Evolutionary conservation across 2,797 vertebrate genomes (phyloP).

Genomic region (Siniperca scherzeri): DNA sequence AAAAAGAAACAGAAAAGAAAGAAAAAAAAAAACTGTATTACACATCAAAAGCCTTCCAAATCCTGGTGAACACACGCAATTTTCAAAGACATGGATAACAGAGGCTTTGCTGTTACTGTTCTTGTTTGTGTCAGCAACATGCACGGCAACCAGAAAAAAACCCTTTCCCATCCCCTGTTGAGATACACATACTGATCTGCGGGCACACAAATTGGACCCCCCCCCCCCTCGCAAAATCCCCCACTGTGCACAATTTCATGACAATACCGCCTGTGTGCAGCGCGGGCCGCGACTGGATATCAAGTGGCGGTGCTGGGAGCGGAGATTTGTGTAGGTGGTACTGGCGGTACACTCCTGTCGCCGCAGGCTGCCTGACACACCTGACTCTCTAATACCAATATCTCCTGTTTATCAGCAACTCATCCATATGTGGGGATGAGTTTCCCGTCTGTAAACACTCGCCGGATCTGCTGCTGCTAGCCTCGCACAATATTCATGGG

Average conservation of each 20-base stretch:
- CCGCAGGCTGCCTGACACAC: constrained; percentile 50
- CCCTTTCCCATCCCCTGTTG: constrained; percentile 20
- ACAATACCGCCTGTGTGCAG: constrained; percentile 40
- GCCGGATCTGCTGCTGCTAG: constrained; percentile 34
- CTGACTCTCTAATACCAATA: constrained; percentile 51
- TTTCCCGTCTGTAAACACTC: constrained; percentile 57
- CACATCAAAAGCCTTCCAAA: constrained; percentile 50
- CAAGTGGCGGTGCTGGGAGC: constrained; percentile 44
- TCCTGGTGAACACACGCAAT: constrained; percentile 45
- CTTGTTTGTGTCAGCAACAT: constrained; percentile 65
- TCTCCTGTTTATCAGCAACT: constrained; percentile 69
- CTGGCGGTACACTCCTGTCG: constrained; percentile 24
- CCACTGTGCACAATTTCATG: constrained; percentile 54
- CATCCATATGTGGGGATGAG: constrained; percentile 66
- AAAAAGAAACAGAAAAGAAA: background rate
- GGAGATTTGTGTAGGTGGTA: constrained; percentile 51
- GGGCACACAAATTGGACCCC: constrained; percentile 59
- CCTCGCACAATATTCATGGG: constrained; percentile 73
- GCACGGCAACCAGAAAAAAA: constrained; percentile 12
- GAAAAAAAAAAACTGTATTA: constrained; percentile 28
- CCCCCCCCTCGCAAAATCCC: constrained; percentile 14
- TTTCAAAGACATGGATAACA: constrained; percentile 49
- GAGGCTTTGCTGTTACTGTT: constrained; percentile 56
- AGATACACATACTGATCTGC: constrained; percentile 55
- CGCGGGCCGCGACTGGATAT: constrained; percentile 35